Evolutionary conservation across 2,113 vertebrate genomes (phyloP).

Genomic region (Callopanchax toddi): DNA sequence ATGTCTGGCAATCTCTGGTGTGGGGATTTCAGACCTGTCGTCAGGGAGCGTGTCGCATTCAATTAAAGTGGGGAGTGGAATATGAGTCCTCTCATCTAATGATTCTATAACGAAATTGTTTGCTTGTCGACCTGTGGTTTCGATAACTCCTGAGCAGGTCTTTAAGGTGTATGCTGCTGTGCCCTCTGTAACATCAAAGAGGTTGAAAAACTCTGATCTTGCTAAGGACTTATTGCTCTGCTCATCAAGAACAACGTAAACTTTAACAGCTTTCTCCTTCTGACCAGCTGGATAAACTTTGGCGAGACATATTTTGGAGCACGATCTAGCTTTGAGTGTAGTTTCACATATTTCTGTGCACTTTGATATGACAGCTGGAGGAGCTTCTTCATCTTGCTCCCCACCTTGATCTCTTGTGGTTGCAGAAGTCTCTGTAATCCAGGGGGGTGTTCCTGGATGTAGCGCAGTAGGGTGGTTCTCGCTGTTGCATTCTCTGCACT

Average conservation of each 20-base stretch:
- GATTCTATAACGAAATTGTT: background rate
- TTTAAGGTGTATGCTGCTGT: no score
- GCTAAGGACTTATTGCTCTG: conserved; percentile 9
- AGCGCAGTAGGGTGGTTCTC: background rate
- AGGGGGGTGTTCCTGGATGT: background rate
- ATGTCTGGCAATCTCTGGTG: background rate
- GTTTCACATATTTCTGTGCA: background rate
- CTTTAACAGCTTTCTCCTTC: background rate
- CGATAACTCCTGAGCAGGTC: no score
- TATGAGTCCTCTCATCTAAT: background rate
- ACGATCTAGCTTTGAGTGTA: background rate
- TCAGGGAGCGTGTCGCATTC: conserved; percentile 16
- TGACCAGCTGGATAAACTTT: background rate
- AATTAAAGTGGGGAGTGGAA: conserved; percentile 6
- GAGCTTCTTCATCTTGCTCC: background rate
- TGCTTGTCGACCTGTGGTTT: background rate
- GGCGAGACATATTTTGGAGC: conserved; percentile 8
- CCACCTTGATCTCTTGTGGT: background rate
- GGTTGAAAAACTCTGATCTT: background rate
- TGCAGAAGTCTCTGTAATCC: background rate
- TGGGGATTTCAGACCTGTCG: conserved; percentile 10
- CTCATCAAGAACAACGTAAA: conserved; percentile 2
- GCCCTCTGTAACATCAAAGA: background rate
- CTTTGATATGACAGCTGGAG: background rate
- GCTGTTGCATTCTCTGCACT: background rate